Evolutionary conservation across 2,888 invertebrate genomes (phyloP), one percentile per base, ranked within the genome.

Genomic region (Xylocampa areola): DNA sequence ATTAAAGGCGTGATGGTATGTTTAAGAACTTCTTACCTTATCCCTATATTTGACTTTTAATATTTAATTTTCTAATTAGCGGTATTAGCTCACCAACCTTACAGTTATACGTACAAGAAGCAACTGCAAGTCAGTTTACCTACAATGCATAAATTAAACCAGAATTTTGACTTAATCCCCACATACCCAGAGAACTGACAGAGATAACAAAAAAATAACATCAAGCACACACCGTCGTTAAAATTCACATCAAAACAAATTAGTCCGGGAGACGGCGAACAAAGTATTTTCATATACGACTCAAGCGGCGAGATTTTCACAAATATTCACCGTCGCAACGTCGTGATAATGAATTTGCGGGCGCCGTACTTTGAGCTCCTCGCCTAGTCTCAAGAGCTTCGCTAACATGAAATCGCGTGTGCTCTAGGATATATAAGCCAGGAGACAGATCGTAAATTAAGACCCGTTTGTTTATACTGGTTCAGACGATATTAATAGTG

Each of bases 391-490:
- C 59, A 55, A 73, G 62, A 57, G 54, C 62, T 60, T 0, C 23
- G 54, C 52, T 70, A 58, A 61, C 61, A 64, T 53, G 52, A 64
- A 72, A 60, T 68, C 69, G 57, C 37, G 33, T 61, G 52, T 48
- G 55, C 49, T 48, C 51, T 58, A 74, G 53, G 59, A 55, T 74
- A 68, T 70, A 64, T 73, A 68, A 57, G 50, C 66, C 2, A 58
- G 45, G 68, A 72, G 76, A 60, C 54, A 68, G 59, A 55, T 61
- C 57, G 54, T 73, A 68, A 73, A 75, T 75, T 72, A 66, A 63
- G 57, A 52, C 50, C 39, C 40, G 47, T 54, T 72, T 62, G 59
- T 60, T 57, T 64, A 53, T 50, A 53, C 29, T 36, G 36, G 41
- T 47, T 58, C 43, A 48, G 41, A 21, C 44, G 21, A 54, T 62